These are phyloP conservation scores for Sapajus apella DNA, from an alignment of 2,113 vertebrate genomes.

Conservation along the genomic window DNA sequence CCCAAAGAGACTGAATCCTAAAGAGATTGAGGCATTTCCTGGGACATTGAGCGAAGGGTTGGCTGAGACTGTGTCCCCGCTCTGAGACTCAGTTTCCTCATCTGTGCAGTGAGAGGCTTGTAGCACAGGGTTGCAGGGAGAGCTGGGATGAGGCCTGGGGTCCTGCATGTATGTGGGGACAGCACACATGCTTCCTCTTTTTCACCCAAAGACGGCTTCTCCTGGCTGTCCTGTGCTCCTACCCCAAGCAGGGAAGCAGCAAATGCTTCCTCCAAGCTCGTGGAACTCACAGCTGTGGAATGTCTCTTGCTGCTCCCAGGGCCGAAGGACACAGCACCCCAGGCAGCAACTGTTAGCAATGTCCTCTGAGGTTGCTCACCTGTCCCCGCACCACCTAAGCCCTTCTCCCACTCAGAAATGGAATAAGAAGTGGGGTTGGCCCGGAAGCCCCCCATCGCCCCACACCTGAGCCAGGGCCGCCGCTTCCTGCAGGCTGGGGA, in stretches of 20 bases:
- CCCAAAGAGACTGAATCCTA: background rate
- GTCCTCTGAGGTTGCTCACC: background rate
- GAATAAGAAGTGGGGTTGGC: background rate
- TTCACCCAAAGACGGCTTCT: background rate
- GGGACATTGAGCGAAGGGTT: rapidly evolving
- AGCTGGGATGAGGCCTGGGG: background rate
- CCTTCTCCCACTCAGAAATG: background rate
- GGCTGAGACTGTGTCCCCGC: rapidly evolving
- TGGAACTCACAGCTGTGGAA: rapidly evolving
- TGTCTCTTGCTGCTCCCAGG: background rate
- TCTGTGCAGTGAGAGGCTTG: rapidly evolving
- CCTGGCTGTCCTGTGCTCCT: background rate
- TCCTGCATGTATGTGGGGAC: background rate
- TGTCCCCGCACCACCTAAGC: background rate
- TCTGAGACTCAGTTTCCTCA: background rate
- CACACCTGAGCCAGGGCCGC: background rate
- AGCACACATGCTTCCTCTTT: rapidly evolving
- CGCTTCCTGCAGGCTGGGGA: background rate
- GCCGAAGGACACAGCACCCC: too few species aligned
- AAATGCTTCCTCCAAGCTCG: background rate
- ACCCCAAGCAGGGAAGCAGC: background rate
- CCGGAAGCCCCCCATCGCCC: rapidly evolving
- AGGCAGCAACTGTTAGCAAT: too few species aligned
- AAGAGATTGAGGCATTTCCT: background rate
- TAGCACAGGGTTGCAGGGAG: rapidly evolving